These are phyloP conservation scores for Leucophenga montana DNA, from an alignment of 2,888 invertebrate species.

Conservation along the genomic window DNA sequence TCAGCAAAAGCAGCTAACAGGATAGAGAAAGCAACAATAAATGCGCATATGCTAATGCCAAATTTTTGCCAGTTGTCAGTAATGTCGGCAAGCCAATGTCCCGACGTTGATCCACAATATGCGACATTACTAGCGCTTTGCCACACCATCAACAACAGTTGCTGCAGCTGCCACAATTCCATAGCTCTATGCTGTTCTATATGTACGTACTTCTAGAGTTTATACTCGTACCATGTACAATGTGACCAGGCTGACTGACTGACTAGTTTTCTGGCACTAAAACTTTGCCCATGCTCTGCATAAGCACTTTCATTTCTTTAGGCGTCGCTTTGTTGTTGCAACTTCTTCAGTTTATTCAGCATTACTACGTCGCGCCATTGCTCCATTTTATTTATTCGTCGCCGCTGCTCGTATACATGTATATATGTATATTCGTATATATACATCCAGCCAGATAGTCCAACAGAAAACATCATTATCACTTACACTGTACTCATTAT, in stretches of 20 bases:
- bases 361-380: background rate
- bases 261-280: no score
- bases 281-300: background rate
- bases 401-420: background rate
- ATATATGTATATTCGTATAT: background rate
- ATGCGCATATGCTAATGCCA: slow-evolving; percentile 24
- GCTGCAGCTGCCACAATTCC: slow-evolving; percentile 47
- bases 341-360: slow-evolving; percentile 19
- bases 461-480: background rate
- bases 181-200: slow-evolving; percentile 51
- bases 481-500: background rate
- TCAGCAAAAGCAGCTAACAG: background rate
- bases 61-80: slow-evolving; percentile 36
- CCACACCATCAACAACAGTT: slow-evolving; percentile 24
- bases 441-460: background rate
- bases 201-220: background rate
- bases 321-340: background rate
- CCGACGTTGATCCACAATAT: slow-evolving; percentile 39
- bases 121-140: background rate
- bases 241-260: background rate
- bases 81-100: slow-evolving; percentile 28
- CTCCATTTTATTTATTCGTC: background rate
- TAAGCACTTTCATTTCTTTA: background rate
- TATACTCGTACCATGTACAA: no score
- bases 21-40: background rate